phyloP scores from a whole-genome alignment of 2,797 vertebrate genomes.

The Sebastes itinus region DNA sequence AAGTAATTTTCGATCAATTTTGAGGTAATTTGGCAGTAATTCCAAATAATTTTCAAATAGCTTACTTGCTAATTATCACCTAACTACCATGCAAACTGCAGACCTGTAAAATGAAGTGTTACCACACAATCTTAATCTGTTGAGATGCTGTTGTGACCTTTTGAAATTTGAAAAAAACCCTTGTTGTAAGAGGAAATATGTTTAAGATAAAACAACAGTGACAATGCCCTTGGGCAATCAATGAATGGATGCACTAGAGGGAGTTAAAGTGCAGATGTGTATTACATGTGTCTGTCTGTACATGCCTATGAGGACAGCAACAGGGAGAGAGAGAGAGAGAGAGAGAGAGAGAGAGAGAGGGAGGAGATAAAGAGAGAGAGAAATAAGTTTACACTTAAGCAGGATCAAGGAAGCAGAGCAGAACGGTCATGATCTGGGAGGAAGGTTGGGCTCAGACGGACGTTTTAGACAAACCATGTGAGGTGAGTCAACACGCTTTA shows the following conservation, averaged over 20 bases:
- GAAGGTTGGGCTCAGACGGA: background rate
- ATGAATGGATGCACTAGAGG: background rate
- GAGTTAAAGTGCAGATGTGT: background rate
- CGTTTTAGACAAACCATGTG: slow-evolving; percentile 24
- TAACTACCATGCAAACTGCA: no score
- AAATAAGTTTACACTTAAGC: slow-evolving; percentile 16
- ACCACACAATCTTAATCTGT: background rate
- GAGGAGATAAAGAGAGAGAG: slow-evolving; percentile 5
- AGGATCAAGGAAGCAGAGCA: slow-evolving; percentile 34
- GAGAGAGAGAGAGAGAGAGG: background rate
- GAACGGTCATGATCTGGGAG: slow-evolving; percentile 2
- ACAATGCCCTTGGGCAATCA: background rate
- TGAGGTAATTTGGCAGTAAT: no score
- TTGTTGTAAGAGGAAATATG: background rate
- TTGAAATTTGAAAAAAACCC: background rate
- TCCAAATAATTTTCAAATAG: no score
- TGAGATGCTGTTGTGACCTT: background rate
- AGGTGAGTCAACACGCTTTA: slow-evolving; percentile 57
- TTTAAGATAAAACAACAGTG: background rate
- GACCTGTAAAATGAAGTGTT: no score
- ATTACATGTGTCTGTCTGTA: background rate
- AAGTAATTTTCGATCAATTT: no score
- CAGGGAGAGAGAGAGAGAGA: background rate
- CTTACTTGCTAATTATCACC: no score
- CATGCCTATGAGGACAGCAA: slow-evolving; percentile 12